phyloP scores from a whole-genome alignment of 2,113 vertebrate genomes.

The Sardina pilchardus region DNA sequence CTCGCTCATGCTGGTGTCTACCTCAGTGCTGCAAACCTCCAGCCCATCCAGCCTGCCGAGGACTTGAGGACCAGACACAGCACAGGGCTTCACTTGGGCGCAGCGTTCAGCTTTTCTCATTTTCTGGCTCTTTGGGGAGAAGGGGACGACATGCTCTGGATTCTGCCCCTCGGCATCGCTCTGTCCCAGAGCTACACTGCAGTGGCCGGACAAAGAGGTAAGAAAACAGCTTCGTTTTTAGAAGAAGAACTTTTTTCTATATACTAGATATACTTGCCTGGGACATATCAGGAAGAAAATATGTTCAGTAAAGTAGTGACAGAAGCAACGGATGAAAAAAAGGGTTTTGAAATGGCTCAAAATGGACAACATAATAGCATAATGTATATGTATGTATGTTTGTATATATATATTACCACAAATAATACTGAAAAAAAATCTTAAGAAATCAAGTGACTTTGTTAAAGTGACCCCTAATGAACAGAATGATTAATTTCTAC shows the following conservation, averaged over 20 bases:
- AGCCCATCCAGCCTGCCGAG: not conserved
- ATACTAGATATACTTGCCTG: no score
- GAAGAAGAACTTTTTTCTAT: no score
- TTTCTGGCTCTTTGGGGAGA: not conserved
- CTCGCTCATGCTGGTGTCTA: not conserved
- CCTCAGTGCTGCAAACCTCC: not conserved
- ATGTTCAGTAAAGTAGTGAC: no score
- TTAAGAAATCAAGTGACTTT: no score
- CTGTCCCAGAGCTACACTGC: not conserved
- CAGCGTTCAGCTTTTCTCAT: not conserved
- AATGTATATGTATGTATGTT: no score
- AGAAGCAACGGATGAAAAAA: no score
- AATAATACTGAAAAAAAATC: not conserved
- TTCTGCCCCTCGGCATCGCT: not conserved
- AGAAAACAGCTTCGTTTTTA: not conserved
- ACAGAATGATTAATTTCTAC: not conserved
- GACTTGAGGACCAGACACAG: not conserved
- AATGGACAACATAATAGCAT: no score
- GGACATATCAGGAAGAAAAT: no score
- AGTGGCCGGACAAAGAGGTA: not conserved
- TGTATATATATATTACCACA: no score
- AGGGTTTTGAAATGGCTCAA: no score
- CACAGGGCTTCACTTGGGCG: not conserved
- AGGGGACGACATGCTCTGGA: not conserved
- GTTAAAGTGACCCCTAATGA: not conserved